A percentile compares a stretch with the other conserved stretches of the same genome.
Evolutionary conservation across 2,888 invertebrate genomes (phyloP).

Genomic region (Agrotis exclamationis): DNA sequence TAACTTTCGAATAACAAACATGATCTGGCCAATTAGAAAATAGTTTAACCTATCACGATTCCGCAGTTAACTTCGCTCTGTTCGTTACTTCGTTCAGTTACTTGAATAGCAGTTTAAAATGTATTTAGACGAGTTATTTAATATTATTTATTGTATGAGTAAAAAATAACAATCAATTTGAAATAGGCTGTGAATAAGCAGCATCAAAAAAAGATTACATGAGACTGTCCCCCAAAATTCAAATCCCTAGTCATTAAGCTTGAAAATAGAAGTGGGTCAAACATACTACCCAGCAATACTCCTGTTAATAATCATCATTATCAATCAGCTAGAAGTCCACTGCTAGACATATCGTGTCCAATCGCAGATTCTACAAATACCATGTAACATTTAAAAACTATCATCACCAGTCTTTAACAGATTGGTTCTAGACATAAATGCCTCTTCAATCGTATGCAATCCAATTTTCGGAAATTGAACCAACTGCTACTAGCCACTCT

Average conservation of each 20-base stretch:
- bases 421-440: background rate
- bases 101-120: background rate
- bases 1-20: slow-evolving; percentile 54
- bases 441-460: no score
- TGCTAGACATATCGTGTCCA: no score
- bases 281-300: no score
- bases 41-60: slow-evolving; percentile 62
- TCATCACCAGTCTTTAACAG: background rate
- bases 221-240: background rate
- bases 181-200: background rate
- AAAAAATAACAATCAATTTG: no score
- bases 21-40: slow-evolving; percentile 49
- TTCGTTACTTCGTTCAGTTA: slow-evolving; percentile 11
- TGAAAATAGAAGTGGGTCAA: background rate
- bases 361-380: no score
- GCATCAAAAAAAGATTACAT: background rate
- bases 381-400: background rate
- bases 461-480: background rate
- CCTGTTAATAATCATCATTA: no score
- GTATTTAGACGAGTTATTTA: background rate
- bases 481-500: background rate
- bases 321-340: no score
- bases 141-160: no score
- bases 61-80: slow-evolving; percentile 19
- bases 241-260: background rate